phyloP scores from a whole-genome alignment of 37 sponge, comb jelly and placozoan genomes.

The Axinella damicornis region DNA sequence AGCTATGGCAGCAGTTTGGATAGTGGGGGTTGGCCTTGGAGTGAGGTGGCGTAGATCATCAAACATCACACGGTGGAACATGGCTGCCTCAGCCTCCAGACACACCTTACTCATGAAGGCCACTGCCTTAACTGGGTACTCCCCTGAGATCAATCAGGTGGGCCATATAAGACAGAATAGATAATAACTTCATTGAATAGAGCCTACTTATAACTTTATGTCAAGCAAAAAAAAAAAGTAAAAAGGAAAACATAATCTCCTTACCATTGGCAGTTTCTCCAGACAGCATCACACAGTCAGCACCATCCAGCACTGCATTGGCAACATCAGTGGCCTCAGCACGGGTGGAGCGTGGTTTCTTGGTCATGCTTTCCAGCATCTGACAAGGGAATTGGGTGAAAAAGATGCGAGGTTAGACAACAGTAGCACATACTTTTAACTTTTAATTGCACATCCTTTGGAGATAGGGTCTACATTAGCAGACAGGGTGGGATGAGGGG shows the following conservation, averaged over 20 bases:
- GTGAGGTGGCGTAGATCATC: conserved; percentile 73
- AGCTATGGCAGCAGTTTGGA: conserved; percentile 84
- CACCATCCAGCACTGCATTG: conserved; percentile 96
- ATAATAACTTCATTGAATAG: too few relatives aligned
- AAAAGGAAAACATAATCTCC: background rate
- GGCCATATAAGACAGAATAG: background rate
- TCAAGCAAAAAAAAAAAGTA: too few relatives aligned
- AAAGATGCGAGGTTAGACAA: background rate
- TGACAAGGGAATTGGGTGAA: background rate
- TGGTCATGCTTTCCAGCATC: conserved; percentile 98
- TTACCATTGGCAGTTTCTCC: conserved; percentile 99
- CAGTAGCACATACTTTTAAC: too few relatives aligned
- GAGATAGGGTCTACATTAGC: too few relatives aligned
- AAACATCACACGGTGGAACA: conserved; percentile 86
- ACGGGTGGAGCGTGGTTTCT: conserved; percentile 93
- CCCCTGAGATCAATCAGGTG: conserved; percentile 45
- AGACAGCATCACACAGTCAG: conserved; percentile 97
- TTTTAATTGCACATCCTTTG: too few relatives aligned
- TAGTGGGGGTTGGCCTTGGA: conserved; percentile 71
- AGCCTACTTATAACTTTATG: too few relatives aligned
- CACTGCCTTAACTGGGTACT: conserved; percentile 90
- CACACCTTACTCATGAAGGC: conserved; percentile 86
- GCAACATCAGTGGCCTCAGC: conserved; percentile 97
- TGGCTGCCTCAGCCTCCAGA: conserved; percentile 93
- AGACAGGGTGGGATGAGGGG: too few relatives aligned